Evolutionary conservation across 2,888 invertebrate species (phyloP), one percentile per base, ranked within the genome.

Genomic region (Priocnemis perturbator): DNA sequence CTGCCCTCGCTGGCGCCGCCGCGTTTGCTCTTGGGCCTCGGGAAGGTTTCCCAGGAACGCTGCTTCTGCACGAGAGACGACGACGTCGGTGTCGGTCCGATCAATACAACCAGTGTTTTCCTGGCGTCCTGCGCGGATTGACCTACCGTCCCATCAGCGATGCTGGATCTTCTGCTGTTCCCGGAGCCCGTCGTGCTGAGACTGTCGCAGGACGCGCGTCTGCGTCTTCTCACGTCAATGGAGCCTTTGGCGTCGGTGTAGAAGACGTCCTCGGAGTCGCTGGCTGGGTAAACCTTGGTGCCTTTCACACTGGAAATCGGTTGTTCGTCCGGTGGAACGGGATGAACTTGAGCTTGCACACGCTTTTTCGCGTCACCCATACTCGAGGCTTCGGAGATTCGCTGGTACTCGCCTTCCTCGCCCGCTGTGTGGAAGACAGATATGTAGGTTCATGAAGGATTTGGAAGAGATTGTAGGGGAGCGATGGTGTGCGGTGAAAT

Each of bases 41-140:
- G 92, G 79, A 93, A 93, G 0, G 92, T 93, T 83, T 93, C 93
- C 92, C 92, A 93, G 66, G 92, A 92, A 53, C 92, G 89, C 83
- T 92, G 92, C 80, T 92, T 92, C 82, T 92, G 91, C 63, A 92
- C 91, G 72, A 91, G 86, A 69, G 90, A 85, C 81, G 90, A 87
- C 62, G 81, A 80, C 68, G 81, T 77, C 69, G 83, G 77, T 66
- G 83, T 81, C 37, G 81, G 81, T 19, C 85, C 91, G 72, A 91
- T 91, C 23, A 92, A 90, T 52, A 92, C 89, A 19, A 92, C 91
- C 60, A 92, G 83, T 2, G 91, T 91, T 83, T 92, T 91, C 75
- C 87, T 88, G 71, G 81, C 88, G 74, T 86, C 89, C 81, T 84
- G 83, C 61, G 74, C 77, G 37, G 37, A 69, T 71, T 83, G 83